These are phyloP conservation scores for Graptemys geographica DNA, from an alignment of 2,797 vertebrate genomes.

Conservation along the genomic window DNA sequence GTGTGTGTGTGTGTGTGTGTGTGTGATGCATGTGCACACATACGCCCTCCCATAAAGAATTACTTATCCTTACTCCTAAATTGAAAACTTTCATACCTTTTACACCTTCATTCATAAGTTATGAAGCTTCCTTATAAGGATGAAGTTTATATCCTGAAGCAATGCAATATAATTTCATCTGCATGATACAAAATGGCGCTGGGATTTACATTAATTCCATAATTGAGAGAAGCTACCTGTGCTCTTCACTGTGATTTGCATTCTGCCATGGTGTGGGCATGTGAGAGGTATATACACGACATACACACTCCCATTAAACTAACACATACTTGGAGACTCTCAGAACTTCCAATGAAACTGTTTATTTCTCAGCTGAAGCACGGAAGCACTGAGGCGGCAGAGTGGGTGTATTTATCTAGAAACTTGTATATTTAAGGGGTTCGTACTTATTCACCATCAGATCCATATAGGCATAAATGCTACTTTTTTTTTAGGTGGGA, in stretches of 20 bases:
- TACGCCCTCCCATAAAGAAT: neutral
- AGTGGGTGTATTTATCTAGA: neutral
- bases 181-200: fast-evolving
- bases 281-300: fast-evolving
- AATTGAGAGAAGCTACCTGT: fast-evolving
- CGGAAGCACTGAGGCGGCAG: neutral
- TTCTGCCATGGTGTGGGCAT: neutral
- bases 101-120: neutral
- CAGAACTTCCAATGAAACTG: neutral
- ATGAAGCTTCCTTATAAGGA: neutral
- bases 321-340: neutral
- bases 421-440: neutral
- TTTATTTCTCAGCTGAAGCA: conserved; percentile 27
- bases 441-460: conserved; percentile 19
- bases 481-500: conserved; percentile 13
- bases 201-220: neutral
- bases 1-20: neutral
- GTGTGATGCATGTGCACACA: neutral
- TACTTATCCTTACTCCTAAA: neutral
- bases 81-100: neutral
- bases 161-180: neutral
- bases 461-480: conserved; percentile 26
- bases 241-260: neutral
- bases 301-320: neutral
- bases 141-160: neutral